Evolutionary conservation across 2,797 vertebrate species (phyloP).

Genomic region (Artibeus jamaicensis): DNA sequence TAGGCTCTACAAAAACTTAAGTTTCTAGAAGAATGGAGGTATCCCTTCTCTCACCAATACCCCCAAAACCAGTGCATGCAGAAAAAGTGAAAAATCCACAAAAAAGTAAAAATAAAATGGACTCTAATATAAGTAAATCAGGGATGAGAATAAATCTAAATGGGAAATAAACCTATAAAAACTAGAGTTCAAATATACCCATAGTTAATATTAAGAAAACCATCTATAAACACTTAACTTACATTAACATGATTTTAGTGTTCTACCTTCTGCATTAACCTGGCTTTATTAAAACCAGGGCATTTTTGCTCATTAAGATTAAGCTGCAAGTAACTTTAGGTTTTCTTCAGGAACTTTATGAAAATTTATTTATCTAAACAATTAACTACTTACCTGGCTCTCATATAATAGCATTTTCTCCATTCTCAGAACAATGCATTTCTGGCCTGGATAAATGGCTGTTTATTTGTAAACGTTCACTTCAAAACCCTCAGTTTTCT

Average conservation of each 20-base stretch:
- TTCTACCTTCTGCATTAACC: background rate
- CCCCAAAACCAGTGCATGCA: background rate
- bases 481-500: background rate
- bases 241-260: background rate
- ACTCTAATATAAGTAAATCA: background rate
- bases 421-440: background rate
- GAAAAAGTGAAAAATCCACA: background rate
- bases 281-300: background rate
- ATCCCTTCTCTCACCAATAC: background rate
- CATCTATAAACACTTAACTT: background rate
- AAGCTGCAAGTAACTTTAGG: background rate
- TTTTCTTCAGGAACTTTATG: background rate
- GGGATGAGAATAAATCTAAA: background rate
- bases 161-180: background rate
- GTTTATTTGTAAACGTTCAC: background rate
- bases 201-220: background rate
- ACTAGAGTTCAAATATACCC: background rate
- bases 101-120: background rate
- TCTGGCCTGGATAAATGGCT: background rate
- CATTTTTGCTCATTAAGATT: background rate
- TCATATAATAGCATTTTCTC: background rate
- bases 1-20: background rate
- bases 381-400: background rate
- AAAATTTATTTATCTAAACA: background rate
- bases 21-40: background rate